These are phyloP conservation scores for Merluccius polli DNA, from an alignment of 2,797 vertebrate genomes.

Conservation along the genomic window DNA sequence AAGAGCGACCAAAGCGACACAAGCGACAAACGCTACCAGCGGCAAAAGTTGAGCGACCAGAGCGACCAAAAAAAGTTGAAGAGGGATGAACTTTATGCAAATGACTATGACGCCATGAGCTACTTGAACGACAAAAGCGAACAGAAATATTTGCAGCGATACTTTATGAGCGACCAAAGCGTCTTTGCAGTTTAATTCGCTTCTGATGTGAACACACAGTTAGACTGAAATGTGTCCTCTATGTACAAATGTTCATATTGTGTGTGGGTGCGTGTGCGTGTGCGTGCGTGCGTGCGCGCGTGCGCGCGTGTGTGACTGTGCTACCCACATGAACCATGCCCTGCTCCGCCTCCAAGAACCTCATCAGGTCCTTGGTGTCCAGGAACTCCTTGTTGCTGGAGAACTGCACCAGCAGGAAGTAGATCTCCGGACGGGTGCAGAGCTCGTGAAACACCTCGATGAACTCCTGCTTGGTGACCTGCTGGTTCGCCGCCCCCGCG, in stretches of 20 bases:
- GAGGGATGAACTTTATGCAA: too few relatives aligned
- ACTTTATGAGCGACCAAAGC: too few relatives aligned
- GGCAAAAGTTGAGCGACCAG: too few relatives aligned
- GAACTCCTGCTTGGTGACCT: conserved; percentile 84
- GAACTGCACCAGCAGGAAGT: conserved; percentile 95
- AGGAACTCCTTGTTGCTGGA: conserved; percentile 97
- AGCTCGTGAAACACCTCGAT: conserved; percentile 91
- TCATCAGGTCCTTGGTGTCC: conserved; percentile 91
- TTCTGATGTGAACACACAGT: too few relatives aligned
- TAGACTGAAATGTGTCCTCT: background rate
- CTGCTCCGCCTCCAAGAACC: conserved; percentile 94
- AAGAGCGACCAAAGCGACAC: too few relatives aligned
- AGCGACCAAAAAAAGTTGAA: too few relatives aligned
- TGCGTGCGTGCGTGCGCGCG: background rate
- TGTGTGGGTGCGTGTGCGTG: conserved; percentile 8
- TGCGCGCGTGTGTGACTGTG: conserved; percentile 6
- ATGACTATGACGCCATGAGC: too few relatives aligned
- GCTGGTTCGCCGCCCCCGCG: conserved; percentile 56
- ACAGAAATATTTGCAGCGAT: too few relatives aligned
- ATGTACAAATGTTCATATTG: background rate
- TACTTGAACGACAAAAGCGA: too few relatives aligned
- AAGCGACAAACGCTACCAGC: too few relatives aligned
- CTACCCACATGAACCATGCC: conserved; percentile 83
- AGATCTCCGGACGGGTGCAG: conserved; percentile 94
- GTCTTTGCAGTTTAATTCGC: too few relatives aligned